These are phyloP conservation scores for Anneissia japonica DNA, from an alignment of 35 echinoderm and acorn worm species.

Conservation along the genomic window DNA sequence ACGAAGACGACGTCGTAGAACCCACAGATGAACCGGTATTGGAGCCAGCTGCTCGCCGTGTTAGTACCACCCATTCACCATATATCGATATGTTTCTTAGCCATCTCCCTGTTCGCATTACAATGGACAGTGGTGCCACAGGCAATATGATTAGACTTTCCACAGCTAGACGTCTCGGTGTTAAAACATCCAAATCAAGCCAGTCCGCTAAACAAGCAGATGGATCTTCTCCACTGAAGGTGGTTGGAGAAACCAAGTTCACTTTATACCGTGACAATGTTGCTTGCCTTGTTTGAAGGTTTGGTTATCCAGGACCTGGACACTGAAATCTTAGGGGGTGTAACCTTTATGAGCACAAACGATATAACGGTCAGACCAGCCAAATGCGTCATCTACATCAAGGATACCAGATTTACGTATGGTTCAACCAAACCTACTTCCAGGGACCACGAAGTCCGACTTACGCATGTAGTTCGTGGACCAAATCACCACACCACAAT, in stretches of 20 bases:
- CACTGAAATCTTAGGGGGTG: slow-evolving; percentile 51
- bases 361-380: slow-evolving; percentile 17
- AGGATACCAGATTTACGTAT: background rate
- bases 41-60: background rate
- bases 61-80: background rate
- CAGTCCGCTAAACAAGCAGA: slow-evolving; percentile 76
- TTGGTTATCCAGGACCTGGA: slow-evolving; percentile 57
- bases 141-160: slow-evolving; percentile 54
- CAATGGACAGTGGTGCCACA: slow-evolving; percentile 54
- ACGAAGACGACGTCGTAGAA: background rate
- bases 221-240: slow-evolving; percentile 58
- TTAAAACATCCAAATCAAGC: background rate
- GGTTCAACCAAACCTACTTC: background rate
- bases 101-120: slow-evolving; percentile 16
- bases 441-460: background rate
- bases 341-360: slow-evolving; percentile 56
- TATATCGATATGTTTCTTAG: background rate
- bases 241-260: slow-evolving; percentile 51
- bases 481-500: background rate
- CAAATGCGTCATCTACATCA: background rate
- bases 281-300: slow-evolving; percentile 41
- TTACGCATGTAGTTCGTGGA: background rate
- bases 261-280: slow-evolving; percentile 25
- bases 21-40: too few species aligned
- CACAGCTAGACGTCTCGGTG: slow-evolving; percentile 22